phyloP scores from a whole-genome alignment of 2,113 vertebrate genomes.

The Candoia aspera region DNA sequence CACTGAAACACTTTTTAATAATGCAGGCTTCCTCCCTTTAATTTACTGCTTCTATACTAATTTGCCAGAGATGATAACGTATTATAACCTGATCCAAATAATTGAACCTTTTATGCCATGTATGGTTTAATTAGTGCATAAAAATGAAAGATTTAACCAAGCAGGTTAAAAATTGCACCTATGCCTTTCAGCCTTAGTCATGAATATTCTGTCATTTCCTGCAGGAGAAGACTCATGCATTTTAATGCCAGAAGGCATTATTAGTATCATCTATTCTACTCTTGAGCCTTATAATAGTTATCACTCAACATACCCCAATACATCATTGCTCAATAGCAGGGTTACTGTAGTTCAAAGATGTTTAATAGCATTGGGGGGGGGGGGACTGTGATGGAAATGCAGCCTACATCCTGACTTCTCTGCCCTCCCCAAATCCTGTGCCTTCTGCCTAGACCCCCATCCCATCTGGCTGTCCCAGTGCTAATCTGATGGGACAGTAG shows the following conservation, averaged over 20 bases:
- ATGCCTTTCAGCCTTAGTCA: not conserved
- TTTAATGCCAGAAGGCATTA: not conserved
- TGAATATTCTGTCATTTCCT: not conserved
- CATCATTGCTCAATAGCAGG: not conserved
- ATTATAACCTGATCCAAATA: not conserved
- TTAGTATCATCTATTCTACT: not conserved
- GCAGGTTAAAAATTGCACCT: not conserved
- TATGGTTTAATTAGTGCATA: not conserved
- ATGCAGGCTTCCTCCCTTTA: not conserved
- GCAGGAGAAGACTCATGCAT: not conserved
- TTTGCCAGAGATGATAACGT: not conserved
- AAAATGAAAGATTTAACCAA: not conserved
- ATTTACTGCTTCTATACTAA: not conserved
- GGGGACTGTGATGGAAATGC: not conserved
- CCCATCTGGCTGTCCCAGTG: not conserved
- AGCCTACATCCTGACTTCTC: not conserved
- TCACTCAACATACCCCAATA: not conserved
- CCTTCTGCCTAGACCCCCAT: not conserved
- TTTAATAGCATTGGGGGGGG: not conserved
- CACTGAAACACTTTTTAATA: not conserved
- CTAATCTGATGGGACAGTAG: not conserved
- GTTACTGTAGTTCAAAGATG: not conserved
- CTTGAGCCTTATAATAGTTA: not conserved
- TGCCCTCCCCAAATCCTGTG: not conserved
- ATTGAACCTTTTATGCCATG: not conserved